Base-by-base conservation (phyloP, 2,888 invertebrate genomes). In the Leptarthrus brevirostris region DNA sequence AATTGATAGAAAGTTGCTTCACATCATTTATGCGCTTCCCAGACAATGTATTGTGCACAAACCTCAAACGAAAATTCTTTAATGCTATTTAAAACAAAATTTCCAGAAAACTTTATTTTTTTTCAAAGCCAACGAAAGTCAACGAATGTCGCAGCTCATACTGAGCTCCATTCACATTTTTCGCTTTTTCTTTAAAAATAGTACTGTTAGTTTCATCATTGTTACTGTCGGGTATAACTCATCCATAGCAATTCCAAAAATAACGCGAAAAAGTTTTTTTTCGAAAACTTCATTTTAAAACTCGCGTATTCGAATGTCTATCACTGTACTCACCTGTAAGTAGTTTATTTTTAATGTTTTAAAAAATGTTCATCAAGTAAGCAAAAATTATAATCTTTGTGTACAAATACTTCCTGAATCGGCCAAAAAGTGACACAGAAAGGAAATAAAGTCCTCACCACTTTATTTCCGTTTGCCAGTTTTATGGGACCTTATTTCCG, bases 101-200 rank as follows among this genome's bases (percentile, higher is more conserved):
- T 26, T n/a, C 24, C 0, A 14, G n/a, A 24, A 54, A 10, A 24
- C 18, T 26, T 54, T 54, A n/a, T 54, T 54, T 24, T 24, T 54
- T 14, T 14, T 54, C 54, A 1, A 54, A 1, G 26, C 54, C n/a
- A n/a, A n/a, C n/a, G n/a, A n/a, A n/a, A n/a, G 8, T 54, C 54
- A 26, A 54, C 54, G 54, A 24, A 54, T 24, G 54, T 54, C 26
- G 24, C 12, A 54, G 54, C 54, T 54, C 54, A 54, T 4, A 54
- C 54, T 54, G 54, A 24, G 54, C 24, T 3, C 40, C 40, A 40
- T 40, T 44, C 44, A 44, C 44, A 44, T 20, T 3, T 49, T 18
- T 49, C 49, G 49, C 10, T 24, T 54, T 24, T 54, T 54, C 22
- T 54, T 54, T 54, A 22, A 54, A 54, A 54, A 54, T 54, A 54